These are phyloP conservation scores for Globodera ellingtonae DNA, from an alignment of 1,140 invertebrate species.

Conservation along the genomic window DNA sequence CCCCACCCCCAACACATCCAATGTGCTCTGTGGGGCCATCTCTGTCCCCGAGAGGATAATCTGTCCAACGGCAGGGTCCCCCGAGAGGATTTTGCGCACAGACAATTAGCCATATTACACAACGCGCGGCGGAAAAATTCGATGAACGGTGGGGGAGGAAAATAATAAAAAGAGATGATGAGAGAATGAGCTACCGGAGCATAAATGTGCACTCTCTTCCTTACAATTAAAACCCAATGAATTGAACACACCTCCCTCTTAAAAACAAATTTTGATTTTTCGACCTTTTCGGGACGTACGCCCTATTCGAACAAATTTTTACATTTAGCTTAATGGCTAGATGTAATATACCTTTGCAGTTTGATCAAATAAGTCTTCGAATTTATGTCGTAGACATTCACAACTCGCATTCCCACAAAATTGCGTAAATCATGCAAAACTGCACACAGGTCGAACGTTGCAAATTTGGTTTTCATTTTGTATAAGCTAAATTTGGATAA, in stretches of 20 bases:
- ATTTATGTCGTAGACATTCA: slow-evolving; percentile 96
- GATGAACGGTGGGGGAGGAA: slow-evolving; percentile 1
- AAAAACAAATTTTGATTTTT: too few species aligned
- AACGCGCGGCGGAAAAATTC: slow-evolving; percentile 1
- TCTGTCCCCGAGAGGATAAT: not conserved
- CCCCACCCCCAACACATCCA: not conserved
- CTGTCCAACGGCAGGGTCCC: not conserved
- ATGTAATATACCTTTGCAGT: slow-evolving; percentile 69
- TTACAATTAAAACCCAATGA: too few species aligned
- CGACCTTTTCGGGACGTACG: too few species aligned
- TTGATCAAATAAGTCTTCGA: slow-evolving; percentile 92
- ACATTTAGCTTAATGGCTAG: too few species aligned
- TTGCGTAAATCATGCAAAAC: slow-evolving; percentile 81
- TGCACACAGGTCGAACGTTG: slow-evolving; percentile 85
- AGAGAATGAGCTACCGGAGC: not conserved
- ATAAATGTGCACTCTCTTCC: too few species aligned
- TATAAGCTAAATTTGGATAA: too few species aligned
- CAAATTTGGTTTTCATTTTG: slow-evolving; percentile 71
- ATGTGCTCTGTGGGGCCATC: not conserved
- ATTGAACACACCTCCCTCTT: too few species aligned
- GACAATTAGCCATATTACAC: slow-evolving; percentile 17
- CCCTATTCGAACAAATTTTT: too few species aligned
- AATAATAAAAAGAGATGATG: not conserved
- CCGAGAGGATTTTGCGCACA: not conserved
- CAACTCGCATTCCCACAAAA: slow-evolving; percentile 85